Percentiles rank a stretch among this genome's conserved stretches.
These are phyloP conservation scores for Diadema setosum DNA, from an alignment of 35 echinoderm and acorn worm genomes.

Conservation along the genomic window DNA sequence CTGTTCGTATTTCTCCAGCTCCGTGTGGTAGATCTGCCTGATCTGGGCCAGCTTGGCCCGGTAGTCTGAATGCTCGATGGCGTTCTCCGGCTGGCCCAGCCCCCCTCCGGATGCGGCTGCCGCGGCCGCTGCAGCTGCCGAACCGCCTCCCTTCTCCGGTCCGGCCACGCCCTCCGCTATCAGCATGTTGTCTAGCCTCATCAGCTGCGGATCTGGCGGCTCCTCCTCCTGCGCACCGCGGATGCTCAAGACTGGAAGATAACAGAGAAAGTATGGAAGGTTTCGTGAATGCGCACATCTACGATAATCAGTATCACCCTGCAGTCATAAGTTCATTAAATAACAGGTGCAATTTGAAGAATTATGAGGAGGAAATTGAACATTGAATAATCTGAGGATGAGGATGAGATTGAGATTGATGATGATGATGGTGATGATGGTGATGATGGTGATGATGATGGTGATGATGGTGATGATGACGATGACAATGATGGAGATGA, in stretches of 20 bases:
- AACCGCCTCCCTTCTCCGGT: constrained; percentile 97
- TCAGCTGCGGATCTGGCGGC: constrained; percentile 97
- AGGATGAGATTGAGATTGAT: neutral
- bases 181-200: constrained; percentile 99
- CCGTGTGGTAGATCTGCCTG: constrained; percentile 99
- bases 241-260: constrained; percentile 95
- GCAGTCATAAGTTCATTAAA: too few relatives aligned
- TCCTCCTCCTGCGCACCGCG: constrained; percentile 97
- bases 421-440: neutral
- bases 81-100: constrained; percentile 96
- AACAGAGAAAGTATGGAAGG: constrained; percentile 8
- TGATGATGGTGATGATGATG: neutral
- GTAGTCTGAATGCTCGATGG: constrained; percentile 98
- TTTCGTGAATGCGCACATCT: too few relatives aligned
- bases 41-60: constrained; percentile 98
- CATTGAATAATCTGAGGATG: too few relatives aligned
- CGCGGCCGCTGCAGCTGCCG: constrained; percentile 92
- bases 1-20: constrained; percentile 99
- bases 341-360: too few relatives aligned
- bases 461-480: neutral
- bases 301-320: too few relatives aligned
- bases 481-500: neutral
- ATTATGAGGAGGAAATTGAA: too few relatives aligned
- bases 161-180: constrained; percentile 99
- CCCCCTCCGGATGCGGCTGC: constrained; percentile 96